These are phyloP conservation scores for Mystacides longicornis DNA, from an alignment of 2,888 invertebrate genomes.

Conservation along the genomic window DNA sequence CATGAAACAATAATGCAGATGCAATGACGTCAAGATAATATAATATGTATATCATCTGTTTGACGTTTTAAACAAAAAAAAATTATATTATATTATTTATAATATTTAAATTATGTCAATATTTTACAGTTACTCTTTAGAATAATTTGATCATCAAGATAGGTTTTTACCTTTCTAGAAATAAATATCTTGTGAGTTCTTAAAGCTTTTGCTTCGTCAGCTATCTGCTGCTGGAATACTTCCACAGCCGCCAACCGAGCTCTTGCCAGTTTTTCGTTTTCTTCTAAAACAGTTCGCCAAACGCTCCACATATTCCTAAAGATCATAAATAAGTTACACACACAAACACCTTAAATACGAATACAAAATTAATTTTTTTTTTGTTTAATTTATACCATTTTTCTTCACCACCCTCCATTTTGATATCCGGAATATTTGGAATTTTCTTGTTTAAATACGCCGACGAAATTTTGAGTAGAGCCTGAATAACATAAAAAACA, in stretches of 20 bases:
- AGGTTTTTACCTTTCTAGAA: constrained; percentile 61
- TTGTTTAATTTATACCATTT: constrained; percentile 61
- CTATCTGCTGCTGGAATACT: constrained; percentile 90
- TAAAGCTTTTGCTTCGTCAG: constrained; percentile 84
- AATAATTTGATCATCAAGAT: too few relatives aligned
- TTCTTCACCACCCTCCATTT: constrained; percentile 82
- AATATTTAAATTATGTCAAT: too few relatives aligned
- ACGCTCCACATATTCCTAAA: constrained; percentile 93
- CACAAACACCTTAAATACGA: background rate
- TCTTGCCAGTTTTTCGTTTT: constrained; percentile 87
- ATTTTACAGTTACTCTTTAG: too few relatives aligned
- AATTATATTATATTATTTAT: too few relatives aligned
- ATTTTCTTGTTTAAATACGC: constrained; percentile 90
- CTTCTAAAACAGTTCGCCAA: constrained; percentile 93
- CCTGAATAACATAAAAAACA: constrained; percentile 43
- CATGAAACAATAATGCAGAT: too few relatives aligned
- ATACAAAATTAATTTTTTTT: background rate
- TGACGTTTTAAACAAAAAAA: too few relatives aligned
- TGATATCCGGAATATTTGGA: constrained; percentile 85
- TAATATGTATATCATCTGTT: too few relatives aligned
- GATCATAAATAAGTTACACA: background rate
- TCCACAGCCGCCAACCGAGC: constrained; percentile 89
- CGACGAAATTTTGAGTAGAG: constrained; percentile 82
- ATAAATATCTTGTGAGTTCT: constrained; percentile 76
- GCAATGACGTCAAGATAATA: too few relatives aligned